phyloP scores from a whole-genome alignment of 2,888 invertebrate species.

The Agriopis marginaria region DNA sequence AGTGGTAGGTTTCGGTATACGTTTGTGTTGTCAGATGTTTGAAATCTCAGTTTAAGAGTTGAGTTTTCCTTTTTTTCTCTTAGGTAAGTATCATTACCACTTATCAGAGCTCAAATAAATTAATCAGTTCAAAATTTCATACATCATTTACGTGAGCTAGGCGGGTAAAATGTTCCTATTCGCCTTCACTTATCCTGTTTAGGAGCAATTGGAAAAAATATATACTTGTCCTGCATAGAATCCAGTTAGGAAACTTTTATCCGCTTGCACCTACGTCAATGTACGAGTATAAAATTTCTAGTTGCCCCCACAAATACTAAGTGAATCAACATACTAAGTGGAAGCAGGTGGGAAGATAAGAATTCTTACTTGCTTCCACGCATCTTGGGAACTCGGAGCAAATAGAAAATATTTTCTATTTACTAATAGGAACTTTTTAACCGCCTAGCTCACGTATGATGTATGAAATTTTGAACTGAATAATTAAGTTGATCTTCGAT shows the following conservation, averaged over 20 bases:
- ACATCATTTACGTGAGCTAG: not conserved
- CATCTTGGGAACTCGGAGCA: not conserved
- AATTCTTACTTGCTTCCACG: not conserved
- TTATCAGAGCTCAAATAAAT: not conserved
- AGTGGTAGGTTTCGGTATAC: not conserved
- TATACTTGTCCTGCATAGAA: no score
- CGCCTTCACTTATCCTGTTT: not conserved
- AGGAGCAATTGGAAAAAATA: not conserved
- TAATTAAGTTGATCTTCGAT: no score
- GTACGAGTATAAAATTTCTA: no score
- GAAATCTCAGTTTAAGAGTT: not conserved
- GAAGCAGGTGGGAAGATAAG: not conserved
- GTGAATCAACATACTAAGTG: no score
- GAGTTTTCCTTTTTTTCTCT: not conserved
- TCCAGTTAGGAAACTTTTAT: no score
- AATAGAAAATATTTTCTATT: not conserved
- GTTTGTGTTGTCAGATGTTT: not conserved
- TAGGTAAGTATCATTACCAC: not conserved
- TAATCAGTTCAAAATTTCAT: no score
- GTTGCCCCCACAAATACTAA: no score
- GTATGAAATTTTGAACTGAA: no score
- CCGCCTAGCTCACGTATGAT: no score
- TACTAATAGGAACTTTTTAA: no score
- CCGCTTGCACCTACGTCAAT: no score
- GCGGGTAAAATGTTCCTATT: not conserved